phyloP scores from a whole-genome alignment of 2,888 invertebrate species.

The Eubasilissa splendida region DNA sequence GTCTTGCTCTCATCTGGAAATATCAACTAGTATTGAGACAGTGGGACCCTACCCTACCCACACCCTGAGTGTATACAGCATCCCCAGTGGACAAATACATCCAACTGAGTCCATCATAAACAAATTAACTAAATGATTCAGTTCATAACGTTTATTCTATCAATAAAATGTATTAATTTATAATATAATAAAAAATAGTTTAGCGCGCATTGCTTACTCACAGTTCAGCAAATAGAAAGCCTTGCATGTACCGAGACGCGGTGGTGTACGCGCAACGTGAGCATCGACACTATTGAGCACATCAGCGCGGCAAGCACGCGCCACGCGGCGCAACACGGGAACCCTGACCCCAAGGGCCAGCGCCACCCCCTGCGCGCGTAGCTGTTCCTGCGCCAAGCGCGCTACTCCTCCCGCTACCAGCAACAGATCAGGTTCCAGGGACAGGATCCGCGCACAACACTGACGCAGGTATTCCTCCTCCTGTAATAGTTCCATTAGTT shows the following conservation, averaged over 20 bases:
- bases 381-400: slow-evolving; percentile 88
- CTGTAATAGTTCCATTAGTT: slow-evolving; percentile 63
- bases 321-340: slow-evolving; percentile 84
- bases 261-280: slow-evolving; percentile 78
- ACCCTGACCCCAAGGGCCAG: slow-evolving; percentile 89
- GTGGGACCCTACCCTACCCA: too few relatives aligned
- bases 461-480: slow-evolving; percentile 90
- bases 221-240: slow-evolving; percentile 82
- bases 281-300: slow-evolving; percentile 91
- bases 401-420: slow-evolving; percentile 92
- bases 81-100: too few relatives aligned
- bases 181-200: slow-evolving; percentile 3
- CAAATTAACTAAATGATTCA: too few relatives aligned
- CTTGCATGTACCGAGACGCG: slow-evolving; percentile 87
- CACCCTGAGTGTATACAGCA: too few relatives aligned
- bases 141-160: too few relatives aligned
- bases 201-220: slow-evolving; percentile 59
- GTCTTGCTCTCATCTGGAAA: slow-evolving; percentile 81
- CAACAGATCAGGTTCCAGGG: slow-evolving; percentile 89
- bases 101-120: too few relatives aligned
- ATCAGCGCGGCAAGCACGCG: slow-evolving; percentile 87
- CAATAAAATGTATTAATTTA: too few relatives aligned
- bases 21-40: too few relatives aligned
- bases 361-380: slow-evolving; percentile 86
- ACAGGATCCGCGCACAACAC: slow-evolving; percentile 88